Evolutionary conservation across 2,113 vertebrate species (phyloP).

Genomic region (Gadus macrocephalus): DNA sequence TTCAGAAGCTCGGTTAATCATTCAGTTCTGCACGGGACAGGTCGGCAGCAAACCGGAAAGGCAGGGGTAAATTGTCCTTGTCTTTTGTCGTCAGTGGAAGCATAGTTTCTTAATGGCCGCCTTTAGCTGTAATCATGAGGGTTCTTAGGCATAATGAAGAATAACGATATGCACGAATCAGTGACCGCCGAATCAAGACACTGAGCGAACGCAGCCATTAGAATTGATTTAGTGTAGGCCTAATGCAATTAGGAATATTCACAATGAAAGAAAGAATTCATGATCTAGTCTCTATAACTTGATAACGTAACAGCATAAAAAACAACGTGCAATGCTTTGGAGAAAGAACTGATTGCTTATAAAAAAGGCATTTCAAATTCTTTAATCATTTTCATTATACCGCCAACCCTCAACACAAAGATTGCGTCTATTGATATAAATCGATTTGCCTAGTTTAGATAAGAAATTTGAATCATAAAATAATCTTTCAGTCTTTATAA

Average conservation of each 20-base stretch:
- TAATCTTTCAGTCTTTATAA: too few relatives aligned
- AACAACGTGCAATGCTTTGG: too few relatives aligned
- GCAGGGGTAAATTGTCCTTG: conserved; percentile 23
- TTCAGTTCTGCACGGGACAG: conserved; percentile 19
- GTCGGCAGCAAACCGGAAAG: conserved; percentile 8
- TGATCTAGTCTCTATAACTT: neutral
- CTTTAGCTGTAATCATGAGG: conserved; percentile 11
- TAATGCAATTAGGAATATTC: neutral
- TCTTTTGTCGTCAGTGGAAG: conserved; percentile 27
- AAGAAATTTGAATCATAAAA: too few relatives aligned
- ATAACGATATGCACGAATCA: conserved; percentile 25
- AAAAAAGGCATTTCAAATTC: too few relatives aligned
- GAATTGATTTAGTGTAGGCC: neutral
- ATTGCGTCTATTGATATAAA: too few relatives aligned
- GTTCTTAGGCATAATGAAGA: conserved; percentile 15
- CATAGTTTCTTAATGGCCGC: conserved; percentile 12
- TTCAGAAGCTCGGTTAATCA: conserved; percentile 36
- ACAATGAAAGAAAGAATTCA: neutral
- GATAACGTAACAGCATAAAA: too few relatives aligned
- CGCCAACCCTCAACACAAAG: too few relatives aligned
- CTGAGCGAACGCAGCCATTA: conserved; percentile 11
- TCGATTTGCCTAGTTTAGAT: too few relatives aligned
- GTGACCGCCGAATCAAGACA: conserved; percentile 22
- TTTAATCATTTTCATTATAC: too few relatives aligned
- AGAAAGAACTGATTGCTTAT: too few relatives aligned